Evolutionary conservation across 2,797 vertebrate species (phyloP).

Genomic region (Myioborus melanocephalus): DNA sequence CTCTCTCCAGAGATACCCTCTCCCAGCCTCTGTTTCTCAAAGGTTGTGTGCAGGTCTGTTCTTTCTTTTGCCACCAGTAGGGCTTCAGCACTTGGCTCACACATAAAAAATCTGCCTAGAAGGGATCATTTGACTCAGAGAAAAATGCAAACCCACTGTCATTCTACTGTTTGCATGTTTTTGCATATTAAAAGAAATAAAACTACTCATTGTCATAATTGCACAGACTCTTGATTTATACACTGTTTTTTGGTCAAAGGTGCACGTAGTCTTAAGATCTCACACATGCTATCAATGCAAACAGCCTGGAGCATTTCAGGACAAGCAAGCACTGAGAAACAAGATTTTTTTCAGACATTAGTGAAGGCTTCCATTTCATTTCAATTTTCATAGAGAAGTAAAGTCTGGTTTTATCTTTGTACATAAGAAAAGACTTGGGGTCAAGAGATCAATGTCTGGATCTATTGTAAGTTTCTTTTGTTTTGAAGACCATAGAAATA

Average conservation of each 20-base stretch:
- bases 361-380: background rate
- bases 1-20: background rate
- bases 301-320: background rate
- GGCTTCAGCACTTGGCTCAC: background rate
- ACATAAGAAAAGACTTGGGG: background rate
- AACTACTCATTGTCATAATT: background rate
- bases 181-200: background rate
- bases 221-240: background rate
- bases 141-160: background rate
- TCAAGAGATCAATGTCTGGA: background rate
- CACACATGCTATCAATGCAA: background rate
- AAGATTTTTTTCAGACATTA: background rate
- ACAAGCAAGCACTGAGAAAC: background rate
- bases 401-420: background rate
- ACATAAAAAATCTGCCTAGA: background rate
- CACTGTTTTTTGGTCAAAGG: background rate
- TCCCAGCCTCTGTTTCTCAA: background rate
- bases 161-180: background rate
- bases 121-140: background rate
- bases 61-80: background rate
- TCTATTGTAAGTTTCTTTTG: background rate
- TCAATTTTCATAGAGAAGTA: background rate
- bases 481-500: background rate
- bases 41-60: rapidly evolving
- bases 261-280: background rate